phyloP scores from a whole-genome alignment of 2,113 vertebrate species.

The Nematolebias whitei region DNA sequence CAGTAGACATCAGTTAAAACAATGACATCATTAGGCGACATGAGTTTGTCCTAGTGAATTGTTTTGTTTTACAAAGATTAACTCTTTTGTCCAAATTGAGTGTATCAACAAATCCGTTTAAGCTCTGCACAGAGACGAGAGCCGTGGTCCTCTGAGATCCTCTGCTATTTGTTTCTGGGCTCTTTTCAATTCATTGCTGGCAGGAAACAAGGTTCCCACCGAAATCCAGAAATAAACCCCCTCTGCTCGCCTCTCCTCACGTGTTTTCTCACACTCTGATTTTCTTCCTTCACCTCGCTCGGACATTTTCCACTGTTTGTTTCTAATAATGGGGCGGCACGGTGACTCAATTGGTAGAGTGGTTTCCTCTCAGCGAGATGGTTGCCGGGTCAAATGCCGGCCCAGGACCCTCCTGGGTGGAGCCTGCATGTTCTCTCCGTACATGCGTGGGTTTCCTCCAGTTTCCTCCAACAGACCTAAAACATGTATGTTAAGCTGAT shows the following conservation, averaged over 20 bases:
- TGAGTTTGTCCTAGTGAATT: neutral
- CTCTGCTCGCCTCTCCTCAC: constrained; percentile 9
- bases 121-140: constrained; percentile 10
- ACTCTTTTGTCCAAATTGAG: constrained; percentile 14
- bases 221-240: constrained; percentile 57
- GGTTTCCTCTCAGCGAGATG: too few relatives aligned
- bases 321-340: neutral
- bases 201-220: constrained; percentile 70
- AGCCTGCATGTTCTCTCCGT: too few relatives aligned
- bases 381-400: too few relatives aligned
- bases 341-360: too few relatives aligned
- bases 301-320: neutral
- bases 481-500: too few relatives aligned
- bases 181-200: constrained; percentile 67
- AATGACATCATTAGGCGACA: neutral
- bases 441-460: too few relatives aligned
- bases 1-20: neutral
- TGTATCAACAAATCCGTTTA: constrained; percentile 15
- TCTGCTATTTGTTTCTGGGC: constrained; percentile 57
- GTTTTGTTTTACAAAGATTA: neutral
- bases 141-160: constrained; percentile 30
- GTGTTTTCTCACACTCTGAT: constrained; percentile 22
- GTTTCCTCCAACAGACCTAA: too few relatives aligned
- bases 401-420: too few relatives aligned
- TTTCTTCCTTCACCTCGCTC: constrained; percentile 9